Base-by-base conservation (phyloP, 2,888 invertebrate species). In the Leptinotarsa juncta region DNA sequence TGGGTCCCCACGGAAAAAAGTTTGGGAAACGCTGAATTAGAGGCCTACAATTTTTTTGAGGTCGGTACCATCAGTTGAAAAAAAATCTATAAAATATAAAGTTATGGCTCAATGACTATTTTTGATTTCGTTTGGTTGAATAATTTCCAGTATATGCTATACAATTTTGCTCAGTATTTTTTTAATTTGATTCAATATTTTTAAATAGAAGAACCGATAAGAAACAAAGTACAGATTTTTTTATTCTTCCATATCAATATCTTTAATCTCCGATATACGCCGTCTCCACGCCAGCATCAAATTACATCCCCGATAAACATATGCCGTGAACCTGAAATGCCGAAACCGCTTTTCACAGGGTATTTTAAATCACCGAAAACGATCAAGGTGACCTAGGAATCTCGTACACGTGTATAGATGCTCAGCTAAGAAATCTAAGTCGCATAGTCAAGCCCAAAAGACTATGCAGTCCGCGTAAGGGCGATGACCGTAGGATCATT, bases 401-500 rank as follows among this genome's bases (percentile, higher is more conserved):
- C 67, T 76, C 65, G 66, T 74, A 70, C 81, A 82, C 82, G 80
- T 81, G 82, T 81, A 72, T 72, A 78, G 76, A 78, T 77, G 78
- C 81, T 82, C 80, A 79, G 73, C 79, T 77, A 79, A 78, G 78
- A 76, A 79, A 81, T 79, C 77, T 71, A 77, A 80, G 80, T 82
- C 82, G 83, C 81, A 81, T 83, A 84, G 84, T 83, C 82, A 81
- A 81, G 82, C 83, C 84, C 84, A 84, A 73, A 73, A 73, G 70
- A 66, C 85, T 83, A 85, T 85, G 84, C 85, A 84, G 83, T 83
- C 83, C 83, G 84, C 83, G 83, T 78, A 84, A 84, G 86, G 86
- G 84, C 86, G 85, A 84, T 86, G 86, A 86, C 86, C 86, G 85
- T 84, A 83, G 83, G 49, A 84, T 86, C 85, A 86, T 86, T 86